Evolutionary conservation across 2,113 vertebrate genomes (phyloP).

Genomic region (Anas platyrhynchos): DNA sequence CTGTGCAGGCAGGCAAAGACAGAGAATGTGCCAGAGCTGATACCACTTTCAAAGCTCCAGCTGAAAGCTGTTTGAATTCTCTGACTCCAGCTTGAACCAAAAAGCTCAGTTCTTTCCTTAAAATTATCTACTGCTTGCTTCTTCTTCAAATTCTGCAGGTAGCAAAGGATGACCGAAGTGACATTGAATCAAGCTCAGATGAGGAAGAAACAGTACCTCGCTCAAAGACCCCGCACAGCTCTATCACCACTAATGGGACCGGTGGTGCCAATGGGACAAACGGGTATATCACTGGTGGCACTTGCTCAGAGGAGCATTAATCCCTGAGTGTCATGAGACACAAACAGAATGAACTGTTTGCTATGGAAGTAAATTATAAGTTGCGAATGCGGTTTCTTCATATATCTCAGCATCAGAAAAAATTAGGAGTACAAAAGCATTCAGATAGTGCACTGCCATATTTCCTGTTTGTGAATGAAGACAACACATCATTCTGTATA

Average conservation of each 20-base stretch:
- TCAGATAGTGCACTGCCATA: constrained; percentile 81
- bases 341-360: constrained; percentile 83
- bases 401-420: constrained; percentile 79
- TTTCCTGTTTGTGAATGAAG: constrained; percentile 84
- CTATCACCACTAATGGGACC: constrained; percentile 86
- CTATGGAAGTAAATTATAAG: constrained; percentile 84
- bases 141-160: constrained; percentile 78
- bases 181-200: constrained; percentile 96
- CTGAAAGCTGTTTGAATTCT: neutral
- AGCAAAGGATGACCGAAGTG: constrained; percentile 93
- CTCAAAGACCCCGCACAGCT: constrained; percentile 82
- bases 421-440: constrained; percentile 80
- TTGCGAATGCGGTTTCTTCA: constrained; percentile 84
- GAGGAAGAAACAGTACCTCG: constrained; percentile 86
- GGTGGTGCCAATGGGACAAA: constrained; percentile 89
- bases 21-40: neutral
- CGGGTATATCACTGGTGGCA: constrained; percentile 86
- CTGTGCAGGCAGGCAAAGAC: neutral
- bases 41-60: neutral
- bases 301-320: constrained; percentile 90
- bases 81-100: neutral
- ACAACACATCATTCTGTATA: constrained; percentile 80
- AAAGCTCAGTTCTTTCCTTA: neutral
- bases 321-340: constrained; percentile 56
- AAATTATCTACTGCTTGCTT: neutral